Percentiles rank a stretch among this genome's conserved stretches.
Conservation (phyloP, 2,797 vertebrate genomes). For the Delichon dasypus region DNA sequence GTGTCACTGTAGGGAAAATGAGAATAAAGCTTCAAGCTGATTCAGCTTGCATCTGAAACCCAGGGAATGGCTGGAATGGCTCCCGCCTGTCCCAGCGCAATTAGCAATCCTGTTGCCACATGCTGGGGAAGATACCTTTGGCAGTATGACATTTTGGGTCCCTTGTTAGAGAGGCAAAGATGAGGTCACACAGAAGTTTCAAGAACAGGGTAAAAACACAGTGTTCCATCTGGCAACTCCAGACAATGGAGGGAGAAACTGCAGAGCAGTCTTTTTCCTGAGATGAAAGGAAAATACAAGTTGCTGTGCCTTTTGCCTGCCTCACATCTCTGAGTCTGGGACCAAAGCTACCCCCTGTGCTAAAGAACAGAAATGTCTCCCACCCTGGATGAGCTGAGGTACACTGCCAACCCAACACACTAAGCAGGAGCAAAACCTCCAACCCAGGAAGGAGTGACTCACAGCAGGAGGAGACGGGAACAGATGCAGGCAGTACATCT, state of each 20-base stretch:
- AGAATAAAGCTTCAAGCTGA: slow-evolving; percentile 10
- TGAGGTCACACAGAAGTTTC: slow-evolving; percentile 13
- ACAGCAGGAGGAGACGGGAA: background rate
- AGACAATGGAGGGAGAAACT: background rate
- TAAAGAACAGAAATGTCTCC: background rate
- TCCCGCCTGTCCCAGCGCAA: background rate
- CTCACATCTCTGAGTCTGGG: background rate
- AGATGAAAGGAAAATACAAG: slow-evolving; percentile 16
- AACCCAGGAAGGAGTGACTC: background rate
- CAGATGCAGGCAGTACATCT: background rate
- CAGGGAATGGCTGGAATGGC: background rate
- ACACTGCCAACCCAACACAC: background rate
- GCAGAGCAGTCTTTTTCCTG: background rate
- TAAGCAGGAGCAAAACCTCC: background rate
- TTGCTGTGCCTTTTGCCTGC: background rate
- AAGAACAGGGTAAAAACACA: background rate
- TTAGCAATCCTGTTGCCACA: background rate
- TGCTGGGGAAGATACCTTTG: slow-evolving; percentile 15
- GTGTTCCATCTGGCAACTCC: background rate
- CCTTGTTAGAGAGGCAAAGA: background rate
- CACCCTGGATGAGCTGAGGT: background rate
- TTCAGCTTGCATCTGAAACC: background rate
- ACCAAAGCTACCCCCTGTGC: background rate
- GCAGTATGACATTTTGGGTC: slow-evolving; percentile 26
- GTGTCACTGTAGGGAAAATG: background rate